A percentile compares a stretch with the other conserved stretches of the same genome.
Conservation (phyloP, 2,797 vertebrate genomes). For the Urosaurus nigricauda region DNA sequence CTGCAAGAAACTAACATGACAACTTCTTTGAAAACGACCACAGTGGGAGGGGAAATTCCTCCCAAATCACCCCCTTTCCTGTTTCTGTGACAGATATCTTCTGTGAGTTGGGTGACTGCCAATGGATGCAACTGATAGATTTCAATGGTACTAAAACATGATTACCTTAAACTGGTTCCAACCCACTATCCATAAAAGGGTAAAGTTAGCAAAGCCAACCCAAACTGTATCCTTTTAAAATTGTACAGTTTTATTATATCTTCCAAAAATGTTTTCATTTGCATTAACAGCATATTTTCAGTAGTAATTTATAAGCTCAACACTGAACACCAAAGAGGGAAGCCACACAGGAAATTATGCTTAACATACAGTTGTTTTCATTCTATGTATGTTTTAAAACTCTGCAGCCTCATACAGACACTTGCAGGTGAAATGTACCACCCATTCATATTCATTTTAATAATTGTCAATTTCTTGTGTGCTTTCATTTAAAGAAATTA, state of each 20-base stretch:
- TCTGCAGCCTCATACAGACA: too few relatives aligned
- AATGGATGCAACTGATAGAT: neutral
- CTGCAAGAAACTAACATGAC: too few relatives aligned
- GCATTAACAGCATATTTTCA: constrained; percentile 68
- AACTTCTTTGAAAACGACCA: too few relatives aligned
- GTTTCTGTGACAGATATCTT: neutral
- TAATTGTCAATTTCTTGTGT: neutral
- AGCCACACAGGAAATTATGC: neutral
- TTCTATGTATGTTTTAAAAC: too few relatives aligned
- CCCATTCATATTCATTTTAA: too few relatives aligned
- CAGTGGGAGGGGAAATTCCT: neutral
- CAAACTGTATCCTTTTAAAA: constrained; percentile 34
- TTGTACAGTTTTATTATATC: constrained; percentile 47
- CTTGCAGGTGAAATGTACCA: too few relatives aligned
- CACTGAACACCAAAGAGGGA: neutral
- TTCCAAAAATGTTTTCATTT: constrained; percentile 54
- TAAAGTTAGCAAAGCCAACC: constrained; percentile 41
- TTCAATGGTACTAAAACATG: neutral
- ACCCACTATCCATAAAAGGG: constrained; percentile 23
- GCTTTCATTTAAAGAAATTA: neutral
- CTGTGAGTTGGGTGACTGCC: neutral
- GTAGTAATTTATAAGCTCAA: constrained; percentile 63
- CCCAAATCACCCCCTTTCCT: neutral
- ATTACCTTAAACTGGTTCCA: neutral
- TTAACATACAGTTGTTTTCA: neutral